Evolutionary conservation across 2,888 invertebrate species (phyloP).

Genomic region (Nephrocerus scutellatus): DNA sequence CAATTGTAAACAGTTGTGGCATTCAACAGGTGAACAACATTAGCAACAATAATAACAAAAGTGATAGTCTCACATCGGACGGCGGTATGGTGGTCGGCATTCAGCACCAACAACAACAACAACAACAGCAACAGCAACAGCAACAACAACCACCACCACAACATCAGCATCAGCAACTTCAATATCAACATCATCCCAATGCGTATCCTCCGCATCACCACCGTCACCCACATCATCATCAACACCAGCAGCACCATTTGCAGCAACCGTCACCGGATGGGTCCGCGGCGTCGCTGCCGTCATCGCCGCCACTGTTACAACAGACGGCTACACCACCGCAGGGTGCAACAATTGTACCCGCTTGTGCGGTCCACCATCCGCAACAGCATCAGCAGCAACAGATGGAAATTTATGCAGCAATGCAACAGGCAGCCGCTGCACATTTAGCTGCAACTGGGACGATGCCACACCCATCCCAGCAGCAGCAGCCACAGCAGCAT

Average conservation of each 20-base stretch:
- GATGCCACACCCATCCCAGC: constrained; percentile 24
- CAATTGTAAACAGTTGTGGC: constrained; percentile 1
- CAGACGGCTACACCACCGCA: constrained; percentile 39
- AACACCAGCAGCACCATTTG: constrained; percentile 23
- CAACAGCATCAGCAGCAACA: constrained; percentile 42
- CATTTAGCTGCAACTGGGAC: constrained; percentile 24
- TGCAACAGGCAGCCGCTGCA: constrained; percentile 35
- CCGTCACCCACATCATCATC: constrained; percentile 20
- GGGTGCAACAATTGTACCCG: constrained; percentile 38
- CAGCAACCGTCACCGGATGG: constrained; percentile 41
- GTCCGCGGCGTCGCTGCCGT: constrained; percentile 36
- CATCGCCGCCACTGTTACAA: constrained; percentile 41
- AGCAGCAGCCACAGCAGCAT: constrained; percentile 26
- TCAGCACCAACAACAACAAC: constrained; percentile 24
- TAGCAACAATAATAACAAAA: constrained; percentile 9
- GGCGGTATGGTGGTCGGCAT: constrained; percentile 34
- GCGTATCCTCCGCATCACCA: constrained; percentile 22
- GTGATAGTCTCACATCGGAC: constrained; percentile 9
- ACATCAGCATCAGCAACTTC: constrained; percentile 23
- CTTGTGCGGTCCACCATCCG: constrained; percentile 38
- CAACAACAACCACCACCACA: constrained; percentile 23
- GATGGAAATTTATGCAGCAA: constrained; percentile 41
- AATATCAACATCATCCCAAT: constrained; percentile 19
- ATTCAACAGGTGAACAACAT: constrained; percentile 1
- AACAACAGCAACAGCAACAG: constrained; percentile 20